A percentile compares a stretch with the other conserved stretches of the same genome.
These are phyloP conservation scores for Melanotaenia maccullochi DNA, from an alignment of 2,797 vertebrate genomes.

Conservation along the genomic window DNA sequence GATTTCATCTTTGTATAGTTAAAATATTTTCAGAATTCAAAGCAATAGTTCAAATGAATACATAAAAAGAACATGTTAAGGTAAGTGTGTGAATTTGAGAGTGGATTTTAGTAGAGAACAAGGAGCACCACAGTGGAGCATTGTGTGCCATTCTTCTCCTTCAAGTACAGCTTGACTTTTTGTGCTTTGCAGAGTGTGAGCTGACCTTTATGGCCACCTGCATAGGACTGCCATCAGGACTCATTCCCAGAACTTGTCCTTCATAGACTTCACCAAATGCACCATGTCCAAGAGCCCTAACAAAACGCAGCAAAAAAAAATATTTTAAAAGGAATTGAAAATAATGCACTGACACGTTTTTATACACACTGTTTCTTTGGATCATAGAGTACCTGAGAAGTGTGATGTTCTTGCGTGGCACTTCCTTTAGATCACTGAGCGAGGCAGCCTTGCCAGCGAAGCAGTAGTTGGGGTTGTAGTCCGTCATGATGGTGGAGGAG, in stretches of 20 bases:
- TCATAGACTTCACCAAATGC: slow-evolving; percentile 95
- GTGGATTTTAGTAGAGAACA: background rate
- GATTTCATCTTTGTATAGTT: slow-evolving; percentile 1
- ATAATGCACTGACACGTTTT: background rate
- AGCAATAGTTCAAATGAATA: background rate
- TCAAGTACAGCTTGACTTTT: slow-evolving; percentile 6
- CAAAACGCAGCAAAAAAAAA: background rate
- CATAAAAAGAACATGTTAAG: background rate
- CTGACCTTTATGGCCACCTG: slow-evolving; percentile 95
- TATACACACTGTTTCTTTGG: background rate
- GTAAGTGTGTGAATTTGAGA: slow-evolving; percentile 1
- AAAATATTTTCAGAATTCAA: background rate
- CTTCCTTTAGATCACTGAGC: slow-evolving; percentile 89
- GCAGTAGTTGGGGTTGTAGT: slow-evolving; percentile 95
- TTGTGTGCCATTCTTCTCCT: slow-evolving; percentile 2
- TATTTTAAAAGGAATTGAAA: background rate
- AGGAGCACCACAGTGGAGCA: background rate
- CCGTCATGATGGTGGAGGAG: slow-evolving; percentile 92
- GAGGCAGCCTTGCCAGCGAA: slow-evolving; percentile 87
- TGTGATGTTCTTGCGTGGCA: slow-evolving; percentile 91
- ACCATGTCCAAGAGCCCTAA: slow-evolving; percentile 90
- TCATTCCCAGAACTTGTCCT: slow-evolving; percentile 89
- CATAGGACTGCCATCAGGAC: slow-evolving; percentile 85
- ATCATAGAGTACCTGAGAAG: slow-evolving; percentile 84
- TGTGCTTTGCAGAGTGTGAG: slow-evolving; percentile 6